Conservation (phyloP, 2,888 invertebrate species). For the Coenonympha arcania region DNA sequence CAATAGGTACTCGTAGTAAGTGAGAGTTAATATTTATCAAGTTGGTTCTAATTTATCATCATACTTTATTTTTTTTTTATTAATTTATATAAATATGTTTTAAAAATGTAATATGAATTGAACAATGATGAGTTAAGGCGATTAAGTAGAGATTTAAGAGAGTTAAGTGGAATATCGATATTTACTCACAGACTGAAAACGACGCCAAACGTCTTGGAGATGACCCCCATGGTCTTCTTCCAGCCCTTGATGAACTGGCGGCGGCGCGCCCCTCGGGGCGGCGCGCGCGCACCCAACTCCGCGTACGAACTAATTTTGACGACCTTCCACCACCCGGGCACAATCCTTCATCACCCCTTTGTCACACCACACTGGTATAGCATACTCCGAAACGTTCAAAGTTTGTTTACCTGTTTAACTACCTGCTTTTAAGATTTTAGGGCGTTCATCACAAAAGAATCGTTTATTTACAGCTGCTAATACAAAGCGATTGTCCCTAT, state of each 20-base stretch:
- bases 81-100: too few species aligned
- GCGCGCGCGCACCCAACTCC: slow-evolving; percentile 59
- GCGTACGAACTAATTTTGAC: slow-evolving; percentile 68
- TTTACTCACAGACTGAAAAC: slow-evolving; percentile 85
- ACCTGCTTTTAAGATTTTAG: slow-evolving; percentile 6
- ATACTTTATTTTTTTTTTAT: too few species aligned
- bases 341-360: slow-evolving; percentile 50
- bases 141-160: too few species aligned
- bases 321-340: slow-evolving; percentile 37
- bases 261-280: slow-evolving; percentile 67
- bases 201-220: slow-evolving; percentile 84
- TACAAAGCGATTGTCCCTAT: slow-evolving; percentile 35
- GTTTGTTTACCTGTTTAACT: slow-evolving; percentile 8
- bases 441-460: slow-evolving; percentile 19
- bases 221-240: slow-evolving; percentile 80
- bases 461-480: background rate
- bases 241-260: slow-evolving; percentile 69
- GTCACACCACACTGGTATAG: slow-evolving; percentile 39
- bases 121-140: too few species aligned
- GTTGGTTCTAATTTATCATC: too few species aligned
- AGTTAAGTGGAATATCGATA: background rate
- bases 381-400: slow-evolving; percentile 11
- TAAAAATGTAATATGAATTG: too few species aligned
- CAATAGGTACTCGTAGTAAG: background rate
- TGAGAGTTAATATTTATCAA: too few species aligned